These are phyloP conservation scores for Asbolus verrucosus DNA, from an alignment of 1,140 invertebrate species.

Conservation along the genomic window DNA sequence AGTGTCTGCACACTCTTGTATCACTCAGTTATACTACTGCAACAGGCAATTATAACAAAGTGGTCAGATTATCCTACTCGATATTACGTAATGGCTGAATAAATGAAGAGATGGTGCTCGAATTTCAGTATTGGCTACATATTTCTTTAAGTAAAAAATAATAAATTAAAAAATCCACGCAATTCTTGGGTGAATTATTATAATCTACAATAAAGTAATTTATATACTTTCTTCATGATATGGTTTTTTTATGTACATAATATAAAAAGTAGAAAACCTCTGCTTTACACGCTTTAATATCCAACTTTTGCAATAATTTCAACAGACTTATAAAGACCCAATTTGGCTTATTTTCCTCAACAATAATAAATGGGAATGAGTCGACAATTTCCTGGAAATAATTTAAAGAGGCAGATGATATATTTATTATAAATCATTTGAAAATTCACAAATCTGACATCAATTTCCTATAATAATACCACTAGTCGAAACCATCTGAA, in stretches of 20 bases:
- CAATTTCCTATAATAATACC: conserved; percentile 10
- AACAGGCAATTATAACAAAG: conserved; percentile 18
- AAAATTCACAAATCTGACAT: conserved; percentile 25
- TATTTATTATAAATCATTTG: conserved; percentile 25
- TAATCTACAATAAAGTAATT: background rate
- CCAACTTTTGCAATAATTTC: conserved; percentile 28
- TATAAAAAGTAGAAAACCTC: conserved; percentile 35
- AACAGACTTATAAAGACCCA: conserved; percentile 20
- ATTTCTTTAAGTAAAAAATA: too few species aligned
- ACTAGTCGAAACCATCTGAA: conserved; percentile 27
- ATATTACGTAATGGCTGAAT: conserved; percentile 8
- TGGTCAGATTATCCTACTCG: conserved; percentile 1
- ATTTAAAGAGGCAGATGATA: conserved; percentile 8
- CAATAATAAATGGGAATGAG: conserved; percentile 8
- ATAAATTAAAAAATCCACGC: conserved; percentile 11
- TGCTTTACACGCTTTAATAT: conserved; percentile 25
- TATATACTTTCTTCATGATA: conserved; percentile 14
- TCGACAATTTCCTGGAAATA: conserved; percentile 18
- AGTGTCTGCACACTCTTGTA: background rate
- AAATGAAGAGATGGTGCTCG: conserved; percentile 15
- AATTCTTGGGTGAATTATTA: too few species aligned
- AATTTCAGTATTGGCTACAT: background rate
- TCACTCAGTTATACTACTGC: conserved; percentile 12
- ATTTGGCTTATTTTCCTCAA: conserved; percentile 7
- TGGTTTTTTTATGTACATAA: conserved; percentile 29